Conservation (phyloP, 2,797 vertebrate genomes). For the Euthynnus affinis region DNA sequence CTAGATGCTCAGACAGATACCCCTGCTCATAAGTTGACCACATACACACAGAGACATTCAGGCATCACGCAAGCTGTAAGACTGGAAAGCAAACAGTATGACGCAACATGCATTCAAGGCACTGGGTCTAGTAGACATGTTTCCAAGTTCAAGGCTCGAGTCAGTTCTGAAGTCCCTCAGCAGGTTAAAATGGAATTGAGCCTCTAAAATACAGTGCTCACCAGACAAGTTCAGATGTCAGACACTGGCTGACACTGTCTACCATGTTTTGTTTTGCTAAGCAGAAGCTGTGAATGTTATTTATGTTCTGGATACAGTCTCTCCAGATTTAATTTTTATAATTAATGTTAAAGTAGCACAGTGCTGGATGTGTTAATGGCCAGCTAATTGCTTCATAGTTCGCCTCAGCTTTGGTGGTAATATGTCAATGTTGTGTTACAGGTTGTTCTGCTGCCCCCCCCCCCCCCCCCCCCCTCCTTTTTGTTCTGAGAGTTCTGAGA, state of each 20-base stretch:
- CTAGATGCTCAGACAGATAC: neutral
- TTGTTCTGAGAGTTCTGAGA: no score
- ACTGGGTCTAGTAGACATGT: neutral
- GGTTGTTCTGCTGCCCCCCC: no score
- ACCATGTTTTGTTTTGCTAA: no score
- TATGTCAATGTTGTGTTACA: neutral
- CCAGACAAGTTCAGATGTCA: neutral
- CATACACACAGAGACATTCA: conserved; percentile 5
- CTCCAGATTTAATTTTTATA: no score
- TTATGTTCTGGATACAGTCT: no score
- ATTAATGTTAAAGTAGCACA: no score
- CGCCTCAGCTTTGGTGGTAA: neutral
- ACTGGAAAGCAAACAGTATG: conserved; percentile 27
- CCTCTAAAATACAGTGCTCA: neutral
- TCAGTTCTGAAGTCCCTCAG: conserved; percentile 9
- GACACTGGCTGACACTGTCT: neutral
- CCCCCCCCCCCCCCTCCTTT: no score
- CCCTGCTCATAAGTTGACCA: neutral
- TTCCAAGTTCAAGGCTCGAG: neutral
- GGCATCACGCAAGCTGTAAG: conserved; percentile 2
- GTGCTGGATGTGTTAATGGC: no score
- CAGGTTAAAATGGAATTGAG: conserved; percentile 7
- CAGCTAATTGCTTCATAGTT: no score
- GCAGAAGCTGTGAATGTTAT: no score
- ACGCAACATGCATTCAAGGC: conserved; percentile 24